These are phyloP conservation scores for Meliscaeva auricollis DNA, from an alignment of 2,888 invertebrate genomes.

Conservation along the genomic window DNA sequence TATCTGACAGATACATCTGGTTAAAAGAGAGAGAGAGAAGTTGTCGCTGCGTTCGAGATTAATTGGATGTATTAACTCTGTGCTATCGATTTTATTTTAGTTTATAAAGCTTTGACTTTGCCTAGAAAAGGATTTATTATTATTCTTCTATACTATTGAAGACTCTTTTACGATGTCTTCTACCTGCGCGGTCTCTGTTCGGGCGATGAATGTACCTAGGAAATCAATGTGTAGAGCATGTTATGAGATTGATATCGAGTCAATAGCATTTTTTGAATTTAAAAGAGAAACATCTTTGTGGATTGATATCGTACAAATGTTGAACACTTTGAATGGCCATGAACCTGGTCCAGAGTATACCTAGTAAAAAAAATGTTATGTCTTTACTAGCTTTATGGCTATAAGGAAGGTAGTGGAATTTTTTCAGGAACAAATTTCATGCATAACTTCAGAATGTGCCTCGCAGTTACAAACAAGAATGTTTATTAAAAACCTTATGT, in stretches of 20 bases:
- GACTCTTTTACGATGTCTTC: background rate
- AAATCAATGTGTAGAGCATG: conserved; percentile 57
- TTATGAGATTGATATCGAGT: conserved; percentile 65
- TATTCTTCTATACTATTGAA: background rate
- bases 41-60: conserved; percentile 65
- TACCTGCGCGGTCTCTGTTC: background rate
- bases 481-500: too few species aligned
- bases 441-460: too few species aligned
- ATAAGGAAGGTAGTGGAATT: too few species aligned
- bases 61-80: conserved; percentile 73
- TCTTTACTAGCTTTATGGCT: too few species aligned
- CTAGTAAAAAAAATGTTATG: too few species aligned
- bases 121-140: conserved; percentile 58
- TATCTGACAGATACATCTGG: conserved; percentile 74
- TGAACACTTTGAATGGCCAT: background rate
- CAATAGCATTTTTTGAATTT: background rate
- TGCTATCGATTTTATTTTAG: conserved; percentile 65
- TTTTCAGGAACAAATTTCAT: too few species aligned
- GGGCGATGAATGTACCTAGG: conserved; percentile 24
- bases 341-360: background rate
- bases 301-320: conserved; percentile 35
- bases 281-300: conserved; percentile 10
- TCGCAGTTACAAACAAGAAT: too few species aligned
- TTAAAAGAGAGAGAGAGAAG: conserved; percentile 55
- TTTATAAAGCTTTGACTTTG: background rate